Evolutionary conservation across 2,888 invertebrate species (phyloP), one percentile per base, ranked within the genome.

Genomic region (Platycheirus albimanus): DNA sequence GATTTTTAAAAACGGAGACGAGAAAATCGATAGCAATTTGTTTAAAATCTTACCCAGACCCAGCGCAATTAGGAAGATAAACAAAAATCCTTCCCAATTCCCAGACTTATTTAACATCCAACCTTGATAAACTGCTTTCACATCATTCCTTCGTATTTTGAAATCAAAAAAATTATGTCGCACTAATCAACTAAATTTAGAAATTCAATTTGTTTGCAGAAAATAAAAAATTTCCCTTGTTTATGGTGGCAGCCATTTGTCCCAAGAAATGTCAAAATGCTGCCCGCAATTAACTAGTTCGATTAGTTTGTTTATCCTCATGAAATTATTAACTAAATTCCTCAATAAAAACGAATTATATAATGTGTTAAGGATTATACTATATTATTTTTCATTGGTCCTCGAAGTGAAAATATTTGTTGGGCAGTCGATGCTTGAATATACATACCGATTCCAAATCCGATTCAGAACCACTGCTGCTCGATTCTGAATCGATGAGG

Each of bases 391-490:
- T 33, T 17, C 17, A 17, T 1, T 24, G 13, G n/a, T 33, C 2
- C 7, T 38, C 4, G 8, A 24, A 36, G 7, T 20, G n/a, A 38
- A 58, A 49, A 45, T n/a, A n/a, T n/a, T n/a, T n/a, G n/a, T n/a
- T n/a, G n/a, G n/a, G 36, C 36, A 66, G 24, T 49, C 41, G 13
- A 15, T 38, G 6, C 38, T 41, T 20, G 19, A 58, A 61, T 24
- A 58, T 81, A 92, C 95, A 95, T 92, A 96, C 96, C 87, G 95
- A 95, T 91, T 96, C 96, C 88, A 96, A 92, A 92, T 97, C 96
- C 64, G 96, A 95, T 86, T 94, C 93, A 85, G 93, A 92, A 69
- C 93, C 95, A 87, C 94, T 95, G 90, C 95, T 95, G 90, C 95
- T 96, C 75, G 95, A 95, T 90, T 96, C 96, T 19, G 96, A 95